Conservation (phyloP, 1,140 invertebrate genomes). For the Atta colombica region DNA sequence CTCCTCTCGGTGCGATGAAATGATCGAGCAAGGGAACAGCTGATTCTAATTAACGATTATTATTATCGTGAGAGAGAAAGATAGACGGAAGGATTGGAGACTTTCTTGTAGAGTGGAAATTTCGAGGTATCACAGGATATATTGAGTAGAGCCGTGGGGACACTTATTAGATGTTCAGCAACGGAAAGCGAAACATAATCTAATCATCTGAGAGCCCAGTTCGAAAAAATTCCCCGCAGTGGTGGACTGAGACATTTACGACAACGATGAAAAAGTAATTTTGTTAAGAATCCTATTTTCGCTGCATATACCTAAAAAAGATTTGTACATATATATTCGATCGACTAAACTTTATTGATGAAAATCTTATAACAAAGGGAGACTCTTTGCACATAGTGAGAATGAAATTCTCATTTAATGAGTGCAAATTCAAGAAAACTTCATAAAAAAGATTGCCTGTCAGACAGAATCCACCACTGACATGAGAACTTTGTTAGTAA, state of each 20-base stretch:
- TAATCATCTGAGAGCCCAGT: conserved; percentile 44
- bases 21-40: conserved; percentile 48
- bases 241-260: conserved; percentile 55
- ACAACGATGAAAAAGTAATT: conserved; percentile 42
- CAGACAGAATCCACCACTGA: conserved; percentile 61
- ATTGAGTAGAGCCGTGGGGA: conserved; percentile 40
- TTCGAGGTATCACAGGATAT: conserved; percentile 12
- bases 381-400: neutral
- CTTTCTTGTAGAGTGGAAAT: conserved; percentile 40
- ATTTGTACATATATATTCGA: neutral
- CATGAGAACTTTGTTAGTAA: conserved; percentile 44
- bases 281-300: conserved; percentile 36
- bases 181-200: conserved; percentile 59
- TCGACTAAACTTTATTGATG: neutral
- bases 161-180: conserved; percentile 58
- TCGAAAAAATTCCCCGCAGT: conserved; percentile 57
- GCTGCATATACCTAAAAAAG: conserved; percentile 25
- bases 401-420: neutral
- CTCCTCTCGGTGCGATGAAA: conserved; percentile 9
- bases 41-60: conserved; percentile 32
- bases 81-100: conserved; percentile 18
- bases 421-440: conserved; percentile 22
- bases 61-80: conserved; percentile 19
- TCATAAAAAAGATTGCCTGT: conserved; percentile 2
- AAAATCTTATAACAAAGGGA: conserved; percentile 10